Base-by-base conservation (phyloP, 2,113 vertebrate species). In the Corvus moneduloides region DNA sequence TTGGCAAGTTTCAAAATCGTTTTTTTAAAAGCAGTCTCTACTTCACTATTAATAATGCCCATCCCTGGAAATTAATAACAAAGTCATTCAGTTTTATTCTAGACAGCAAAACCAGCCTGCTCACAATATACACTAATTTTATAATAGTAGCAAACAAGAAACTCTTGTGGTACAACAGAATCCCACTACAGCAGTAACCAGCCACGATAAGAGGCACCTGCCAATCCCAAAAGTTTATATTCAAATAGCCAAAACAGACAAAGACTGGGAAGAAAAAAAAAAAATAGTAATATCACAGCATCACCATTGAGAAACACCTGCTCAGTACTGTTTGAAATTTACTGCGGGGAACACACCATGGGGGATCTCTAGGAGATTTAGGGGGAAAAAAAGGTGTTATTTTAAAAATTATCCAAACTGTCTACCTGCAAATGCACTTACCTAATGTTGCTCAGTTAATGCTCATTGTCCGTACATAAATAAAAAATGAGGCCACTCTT, bases 321-420 rank as follows among this genome's bases (percentile, higher is more conserved):
- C 44, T 67, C 39, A 5, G 0, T 22, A 30, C 2, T 23, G 9
- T 58, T 49, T 78, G 54, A 66, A 72, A 56, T 1, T 0, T 19
- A 44, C 41, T 41, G 33, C 6, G 2, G 30, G 17, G 46, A 82
- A 82, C 9, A 13, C 20, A 72, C 16, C 33, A n/a, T 4, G 11
- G 26, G 39, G n/a, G 18, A 90, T 23, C 35, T 58, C 37, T 13
- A 43, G 23, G 26, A 73, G 4, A 16, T 68, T 54, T 4, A n/a
- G 3, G 6, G 4, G 1, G 1, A 1, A 11, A 27, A 15, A 63
- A 14, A 24, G 6, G 10, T 9, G 39, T 39, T 48, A 11, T 41
- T 73, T 74, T 24, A 17, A 66, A 93, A 85, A 55, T 35, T n/a
- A 75, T 26, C 23, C 13, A 14, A 67, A 59, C 33, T 33, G 7